Conservation (phyloP, 2,113 vertebrate genomes). For the Onychostoma macrolepis region DNA sequence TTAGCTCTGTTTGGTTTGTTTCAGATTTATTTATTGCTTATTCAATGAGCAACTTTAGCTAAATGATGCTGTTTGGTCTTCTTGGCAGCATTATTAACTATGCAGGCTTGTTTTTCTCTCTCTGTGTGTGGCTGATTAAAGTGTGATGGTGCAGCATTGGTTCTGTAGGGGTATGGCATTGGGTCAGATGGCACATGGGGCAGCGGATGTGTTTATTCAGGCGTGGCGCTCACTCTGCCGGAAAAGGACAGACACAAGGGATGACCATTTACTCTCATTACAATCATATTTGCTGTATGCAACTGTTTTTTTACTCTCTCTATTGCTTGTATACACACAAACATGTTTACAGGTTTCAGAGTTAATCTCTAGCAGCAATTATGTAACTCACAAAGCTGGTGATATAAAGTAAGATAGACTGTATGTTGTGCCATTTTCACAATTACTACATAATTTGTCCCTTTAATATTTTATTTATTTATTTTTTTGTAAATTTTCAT, state of each 20-base stretch:
- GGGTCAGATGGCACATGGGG: constrained; percentile 29
- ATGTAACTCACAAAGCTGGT: constrained; percentile 12
- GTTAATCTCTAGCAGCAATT: background rate
- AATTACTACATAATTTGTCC: background rate
- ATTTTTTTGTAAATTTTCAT: background rate
- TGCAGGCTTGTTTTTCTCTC: background rate
- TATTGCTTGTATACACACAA: background rate
- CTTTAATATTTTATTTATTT: background rate
- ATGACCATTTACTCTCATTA: background rate
- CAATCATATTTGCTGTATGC: background rate
- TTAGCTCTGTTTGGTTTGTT: background rate
- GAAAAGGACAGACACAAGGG: background rate
- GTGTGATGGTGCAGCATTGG: background rate
- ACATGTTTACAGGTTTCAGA: background rate
- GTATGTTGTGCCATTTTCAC: background rate
- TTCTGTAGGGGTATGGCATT: background rate
- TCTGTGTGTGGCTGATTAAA: background rate
- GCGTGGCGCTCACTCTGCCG: background rate
- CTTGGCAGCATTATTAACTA: too few relatives aligned
- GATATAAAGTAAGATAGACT: background rate
- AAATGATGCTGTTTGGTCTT: background rate
- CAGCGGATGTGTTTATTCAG: constrained; percentile 1
- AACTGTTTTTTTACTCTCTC: background rate
- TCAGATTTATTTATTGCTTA: background rate
- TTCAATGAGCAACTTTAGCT: background rate